Base-by-base conservation (phyloP, 2,888 invertebrate genomes). In the Eulithis prunata region DNA sequence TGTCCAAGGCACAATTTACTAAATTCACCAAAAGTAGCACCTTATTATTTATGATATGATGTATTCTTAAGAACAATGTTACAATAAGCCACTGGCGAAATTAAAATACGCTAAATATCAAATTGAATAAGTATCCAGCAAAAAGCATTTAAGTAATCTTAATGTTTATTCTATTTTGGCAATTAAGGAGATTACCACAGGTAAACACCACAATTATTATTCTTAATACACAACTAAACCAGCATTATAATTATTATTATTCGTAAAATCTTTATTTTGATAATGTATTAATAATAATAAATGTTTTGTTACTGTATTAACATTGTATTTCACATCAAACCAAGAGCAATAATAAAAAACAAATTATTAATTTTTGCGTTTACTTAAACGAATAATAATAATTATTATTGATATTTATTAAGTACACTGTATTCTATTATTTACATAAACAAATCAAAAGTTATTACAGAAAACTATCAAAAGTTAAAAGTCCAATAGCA, bases 111-210 rank as follows among this genome's bases (percentile, higher is more conserved):
- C 49, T 60, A 66, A 66, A 64, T 64, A 69, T 69, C 43, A 57
- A 57, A 57, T 57, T 60, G 13, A 57, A 49, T 59, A 60, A 57
- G 46, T 61, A 49, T 64, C 52, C 46, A 57, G 59, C 55, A 61
- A 64, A 36, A 61, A 63, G 36, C 56, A 62, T 62, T 11, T 47
- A 14, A 64, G 13, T 49, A 21, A 63, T 36, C 21, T 55, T 61
- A 49, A 53, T 75, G 70, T 76, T 77, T 82, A 86, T 76, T 85
- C 87, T 91, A 92, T 90, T 92, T 93, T 93, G 92, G 92, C 92
- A 92, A 91, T 90, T 91, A 91, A 83, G 92, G 92, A 92, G 92
- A 93, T 89, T 89, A 91, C 90, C 92, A 93, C 92, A 93, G 91
- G 83, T 85, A 83, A 86, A 82, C 79, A 82, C 79, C 78, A 74